Conservation (phyloP, 2,888 invertebrate species). For the Metalampra italica region DNA sequence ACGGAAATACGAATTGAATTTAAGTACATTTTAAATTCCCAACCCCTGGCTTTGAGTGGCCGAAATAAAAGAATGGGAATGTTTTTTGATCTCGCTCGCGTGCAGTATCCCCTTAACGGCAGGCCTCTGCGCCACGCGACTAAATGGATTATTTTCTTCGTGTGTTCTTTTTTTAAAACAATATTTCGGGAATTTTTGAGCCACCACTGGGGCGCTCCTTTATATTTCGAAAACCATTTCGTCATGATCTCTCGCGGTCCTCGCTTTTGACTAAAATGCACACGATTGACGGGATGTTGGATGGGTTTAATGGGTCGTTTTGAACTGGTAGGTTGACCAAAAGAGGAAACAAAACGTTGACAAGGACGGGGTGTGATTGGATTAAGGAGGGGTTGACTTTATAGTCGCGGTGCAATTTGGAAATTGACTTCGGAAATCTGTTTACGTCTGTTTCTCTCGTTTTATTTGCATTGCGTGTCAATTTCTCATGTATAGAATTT, state of each 20-base stretch:
- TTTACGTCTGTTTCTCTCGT: constrained; percentile 47
- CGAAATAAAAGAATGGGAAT: constrained; percentile 69
- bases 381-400: constrained; percentile 76
- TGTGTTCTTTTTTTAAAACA: constrained; percentile 64
- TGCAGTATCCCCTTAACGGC: constrained; percentile 66
- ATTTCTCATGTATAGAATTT: constrained; percentile 55
- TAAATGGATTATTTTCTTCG: constrained; percentile 78
- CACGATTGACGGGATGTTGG: not conserved
- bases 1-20: constrained; percentile 74
- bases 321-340: constrained; percentile 42
- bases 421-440: constrained; percentile 75
- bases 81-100: constrained; percentile 67
- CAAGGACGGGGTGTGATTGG: constrained; percentile 73
- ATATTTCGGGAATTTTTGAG: constrained; percentile 40
- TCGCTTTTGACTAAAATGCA: constrained; percentile 5
- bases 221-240: constrained; percentile 38
- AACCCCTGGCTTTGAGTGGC: constrained; percentile 65
- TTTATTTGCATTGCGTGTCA: constrained; percentile 60
- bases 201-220: constrained; percentile 38
- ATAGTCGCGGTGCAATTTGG: constrained; percentile 71
- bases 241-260: constrained; percentile 29
- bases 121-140: constrained; percentile 68
- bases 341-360: constrained; percentile 75
- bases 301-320: constrained; percentile 30
- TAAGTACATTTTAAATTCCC: constrained; percentile 74